A percentile compares a stretch with the other conserved stretches of the same genome.
phyloP scores from a whole-genome alignment of 2,797 vertebrate species.

The Pangasius djambal region DNA sequence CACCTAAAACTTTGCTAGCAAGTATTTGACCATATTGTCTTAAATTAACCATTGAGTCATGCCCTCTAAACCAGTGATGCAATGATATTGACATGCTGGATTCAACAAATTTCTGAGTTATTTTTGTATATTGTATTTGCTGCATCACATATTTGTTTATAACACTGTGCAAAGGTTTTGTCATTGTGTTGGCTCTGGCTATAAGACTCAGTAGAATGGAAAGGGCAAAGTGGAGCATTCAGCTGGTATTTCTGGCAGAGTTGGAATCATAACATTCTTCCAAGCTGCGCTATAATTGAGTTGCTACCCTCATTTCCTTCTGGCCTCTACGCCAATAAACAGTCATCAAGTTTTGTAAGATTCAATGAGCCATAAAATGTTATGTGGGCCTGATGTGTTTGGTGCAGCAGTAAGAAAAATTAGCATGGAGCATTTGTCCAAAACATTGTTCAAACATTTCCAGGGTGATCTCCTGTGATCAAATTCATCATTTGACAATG shows the following conservation, averaged over 20 bases:
- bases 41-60: not conserved
- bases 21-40: not conserved
- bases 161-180: slow-evolving; percentile 2
- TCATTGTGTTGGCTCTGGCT: not conserved
- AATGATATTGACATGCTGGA: not conserved
- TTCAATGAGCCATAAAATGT: slow-evolving; percentile 20
- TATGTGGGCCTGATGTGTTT: slow-evolving; percentile 5
- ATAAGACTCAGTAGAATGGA: not conserved
- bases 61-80: not conserved
- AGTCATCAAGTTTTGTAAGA: slow-evolving; percentile 13
- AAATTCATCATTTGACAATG: not conserved
- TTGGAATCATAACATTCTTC: slow-evolving; percentile 1
- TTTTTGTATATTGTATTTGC: not conserved
- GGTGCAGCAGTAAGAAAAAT: not conserved
- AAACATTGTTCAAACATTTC: slow-evolving; percentile 4
- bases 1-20: not conserved
- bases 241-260: not conserved
- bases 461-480: not conserved
- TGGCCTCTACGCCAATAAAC: slow-evolving; percentile 2
- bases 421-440: slow-evolving; percentile 7
- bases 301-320: slow-evolving; percentile 20
- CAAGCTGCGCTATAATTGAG: slow-evolving; percentile 18
- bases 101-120: not conserved
- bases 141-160: not conserved
- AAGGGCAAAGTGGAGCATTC: slow-evolving; percentile 1